A percentile compares a stretch with the other conserved stretches of the same genome.
Conservation (phyloP, 2,113 vertebrate genomes). For the Cinclus cinclus region DNA sequence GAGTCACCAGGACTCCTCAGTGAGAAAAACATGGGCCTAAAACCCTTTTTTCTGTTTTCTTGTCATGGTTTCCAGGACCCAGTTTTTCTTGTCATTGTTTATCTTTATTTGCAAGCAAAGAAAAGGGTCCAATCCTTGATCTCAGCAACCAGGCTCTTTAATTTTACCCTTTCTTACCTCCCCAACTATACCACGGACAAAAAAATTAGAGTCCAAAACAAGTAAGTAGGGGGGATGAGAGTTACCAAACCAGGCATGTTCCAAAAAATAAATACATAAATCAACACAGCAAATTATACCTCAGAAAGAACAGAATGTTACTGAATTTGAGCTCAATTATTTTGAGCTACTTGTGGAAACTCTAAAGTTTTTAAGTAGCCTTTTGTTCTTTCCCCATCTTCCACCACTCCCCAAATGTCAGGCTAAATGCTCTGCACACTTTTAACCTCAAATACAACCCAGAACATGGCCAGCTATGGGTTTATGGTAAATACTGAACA, state of each 20-base stretch:
- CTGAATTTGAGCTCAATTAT: background rate
- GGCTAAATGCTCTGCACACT: background rate
- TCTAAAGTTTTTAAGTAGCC: rapidly evolving
- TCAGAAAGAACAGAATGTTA: background rate
- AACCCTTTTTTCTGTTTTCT: background rate
- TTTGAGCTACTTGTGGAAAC: background rate
- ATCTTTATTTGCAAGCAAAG: background rate
- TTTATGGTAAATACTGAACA: background rate
- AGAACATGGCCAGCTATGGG: rapidly evolving
- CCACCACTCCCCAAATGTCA: background rate
- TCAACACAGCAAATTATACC: background rate
- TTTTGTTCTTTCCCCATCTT: background rate
- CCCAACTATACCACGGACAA: background rate
- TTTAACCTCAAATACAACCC: background rate
- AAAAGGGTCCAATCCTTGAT: background rate
- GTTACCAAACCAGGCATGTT: background rate
- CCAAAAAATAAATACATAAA: background rate
- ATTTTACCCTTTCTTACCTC: background rate
- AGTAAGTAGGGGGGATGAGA: background rate
- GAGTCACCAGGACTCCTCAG: background rate
- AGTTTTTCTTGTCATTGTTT: background rate
- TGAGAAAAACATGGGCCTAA: background rate
- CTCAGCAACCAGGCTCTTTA: background rate
- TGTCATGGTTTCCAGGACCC: background rate
- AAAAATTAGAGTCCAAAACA: background rate